Percentiles rank a stretch among this genome's conserved stretches.
phyloP scores from a whole-genome alignment of 2,113 vertebrate genomes.

The Pachyramphus minor region DNA sequence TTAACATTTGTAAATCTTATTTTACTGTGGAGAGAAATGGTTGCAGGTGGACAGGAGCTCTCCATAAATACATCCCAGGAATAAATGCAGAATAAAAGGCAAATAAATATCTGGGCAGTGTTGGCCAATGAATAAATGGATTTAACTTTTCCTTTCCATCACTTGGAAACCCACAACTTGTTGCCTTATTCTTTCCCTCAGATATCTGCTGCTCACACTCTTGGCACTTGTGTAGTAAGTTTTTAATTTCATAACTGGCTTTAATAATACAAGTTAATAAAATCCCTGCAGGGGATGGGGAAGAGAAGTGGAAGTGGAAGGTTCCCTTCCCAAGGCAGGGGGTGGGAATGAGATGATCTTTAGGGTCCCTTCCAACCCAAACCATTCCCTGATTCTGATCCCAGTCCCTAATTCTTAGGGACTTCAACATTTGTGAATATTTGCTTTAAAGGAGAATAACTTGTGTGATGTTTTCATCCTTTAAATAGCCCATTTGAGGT shows the following conservation, averaged over 20 bases:
- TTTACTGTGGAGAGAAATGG: conserved; percentile 41
- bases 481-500: not conserved
- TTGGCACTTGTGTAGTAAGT: not conserved
- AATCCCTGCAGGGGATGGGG: not conserved
- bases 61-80: not conserved
- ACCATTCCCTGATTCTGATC: not conserved
- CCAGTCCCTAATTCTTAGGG: not conserved
- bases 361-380: not conserved
- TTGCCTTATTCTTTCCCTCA: not conserved
- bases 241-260: not conserved
- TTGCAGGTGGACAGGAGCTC: not conserved
- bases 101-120: not conserved
- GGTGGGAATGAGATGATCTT: not conserved
- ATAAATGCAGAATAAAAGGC: not conserved
- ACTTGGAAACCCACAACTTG: not conserved
- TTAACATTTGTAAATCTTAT: conserved; percentile 71
- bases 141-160: not conserved
- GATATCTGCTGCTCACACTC: not conserved
- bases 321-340: not conserved
- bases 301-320: not conserved
- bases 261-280: not conserved
- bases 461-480: not conserved
- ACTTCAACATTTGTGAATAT: not conserved
- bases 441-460: not conserved
- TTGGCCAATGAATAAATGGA: not conserved